phyloP scores from a whole-genome alignment of 2,113 vertebrate genomes.

The Hippocampus zosterae region DNA sequence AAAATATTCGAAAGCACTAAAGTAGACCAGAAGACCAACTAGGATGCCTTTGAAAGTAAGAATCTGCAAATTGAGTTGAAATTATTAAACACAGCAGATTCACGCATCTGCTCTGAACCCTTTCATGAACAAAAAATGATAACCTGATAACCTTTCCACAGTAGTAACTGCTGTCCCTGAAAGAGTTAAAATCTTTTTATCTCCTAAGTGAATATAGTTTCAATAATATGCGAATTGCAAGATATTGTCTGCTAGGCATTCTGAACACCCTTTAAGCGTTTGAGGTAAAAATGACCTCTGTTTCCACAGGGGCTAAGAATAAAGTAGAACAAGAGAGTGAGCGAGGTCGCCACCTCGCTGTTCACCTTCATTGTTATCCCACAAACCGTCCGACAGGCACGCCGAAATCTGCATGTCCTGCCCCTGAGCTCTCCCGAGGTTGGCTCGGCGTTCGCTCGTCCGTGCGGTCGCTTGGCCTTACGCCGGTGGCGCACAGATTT shows the following conservation, averaged over 20 bases:
- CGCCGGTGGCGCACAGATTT: constrained; percentile 82
- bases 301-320: constrained; percentile 58
- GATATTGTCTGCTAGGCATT: no score
- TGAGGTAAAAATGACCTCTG: constrained; percentile 29
- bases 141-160: no score
- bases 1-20: no score
- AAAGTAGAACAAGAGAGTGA: constrained; percentile 25
- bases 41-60: neutral
- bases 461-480: constrained; percentile 75
- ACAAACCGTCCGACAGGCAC: constrained; percentile 73
- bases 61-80: neutral
- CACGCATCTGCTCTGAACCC: no score
- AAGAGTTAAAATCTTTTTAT: neutral
- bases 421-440: constrained; percentile 70
- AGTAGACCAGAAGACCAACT: no score
- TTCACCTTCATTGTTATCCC: constrained; percentile 60
- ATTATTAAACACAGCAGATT: no score
- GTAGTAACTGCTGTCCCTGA: no score
- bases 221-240: no score
- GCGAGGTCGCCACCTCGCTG: constrained; percentile 35
- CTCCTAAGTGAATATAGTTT: neutral
- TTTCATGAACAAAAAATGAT: no score
- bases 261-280: neutral
- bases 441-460: constrained; percentile 81
- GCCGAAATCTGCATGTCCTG: constrained; percentile 69